phyloP scores from a whole-genome alignment of 2,113 vertebrate species.

The Micronisus gabar region DNA sequence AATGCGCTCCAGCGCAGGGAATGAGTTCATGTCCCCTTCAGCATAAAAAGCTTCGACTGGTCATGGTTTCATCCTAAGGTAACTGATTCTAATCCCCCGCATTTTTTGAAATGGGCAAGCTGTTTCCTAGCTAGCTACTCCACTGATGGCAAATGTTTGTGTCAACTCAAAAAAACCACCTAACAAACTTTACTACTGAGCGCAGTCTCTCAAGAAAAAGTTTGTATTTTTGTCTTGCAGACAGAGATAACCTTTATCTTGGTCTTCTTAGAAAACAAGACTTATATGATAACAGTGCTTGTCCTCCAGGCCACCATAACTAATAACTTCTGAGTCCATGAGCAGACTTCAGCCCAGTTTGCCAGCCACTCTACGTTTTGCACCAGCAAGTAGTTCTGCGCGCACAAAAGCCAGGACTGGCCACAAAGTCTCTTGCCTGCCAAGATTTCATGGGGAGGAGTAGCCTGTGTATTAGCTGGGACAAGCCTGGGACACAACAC shows the following conservation, averaged over 20 bases:
- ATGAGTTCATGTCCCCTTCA: not conserved
- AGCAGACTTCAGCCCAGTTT: not conserved
- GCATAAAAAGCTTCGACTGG: not conserved
- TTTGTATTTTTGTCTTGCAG: not conserved
- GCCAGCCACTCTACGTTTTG: not conserved
- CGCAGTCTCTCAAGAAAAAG: not conserved
- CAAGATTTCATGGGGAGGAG: fast-evolving
- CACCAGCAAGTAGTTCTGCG: not conserved
- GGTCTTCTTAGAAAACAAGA: not conserved
- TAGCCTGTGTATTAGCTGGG: not conserved
- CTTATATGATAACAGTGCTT: not conserved
- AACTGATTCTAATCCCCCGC: not conserved
- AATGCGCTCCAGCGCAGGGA: not conserved
- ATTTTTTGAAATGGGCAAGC: not conserved
- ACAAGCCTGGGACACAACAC: not conserved
- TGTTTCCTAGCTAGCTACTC: not conserved
- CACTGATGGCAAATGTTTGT: not conserved
- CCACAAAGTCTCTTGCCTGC: not conserved
- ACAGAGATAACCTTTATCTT: not conserved
- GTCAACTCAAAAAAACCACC: not conserved
- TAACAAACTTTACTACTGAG: not conserved
- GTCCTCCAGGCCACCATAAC: not conserved
- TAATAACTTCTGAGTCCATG: not conserved
- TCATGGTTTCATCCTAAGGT: not conserved
- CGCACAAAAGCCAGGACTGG: fast-evolving